Base-by-base conservation (phyloP, 2,888 invertebrate species). In the Orthosia gracilis region DNA sequence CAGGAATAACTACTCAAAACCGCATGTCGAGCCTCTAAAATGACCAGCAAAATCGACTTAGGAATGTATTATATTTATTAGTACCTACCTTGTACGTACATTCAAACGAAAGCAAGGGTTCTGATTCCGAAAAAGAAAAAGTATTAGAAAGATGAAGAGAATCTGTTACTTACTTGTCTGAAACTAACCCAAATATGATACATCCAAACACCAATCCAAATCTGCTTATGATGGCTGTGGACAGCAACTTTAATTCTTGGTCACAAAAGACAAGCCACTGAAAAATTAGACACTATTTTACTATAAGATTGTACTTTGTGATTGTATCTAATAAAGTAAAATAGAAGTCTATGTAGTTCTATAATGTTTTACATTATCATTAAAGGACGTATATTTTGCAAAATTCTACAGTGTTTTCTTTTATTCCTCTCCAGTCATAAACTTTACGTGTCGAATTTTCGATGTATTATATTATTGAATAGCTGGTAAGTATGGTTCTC, bases 231-330 rank as follows among this genome's bases (percentile, higher is more conserved):
- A 95, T 92, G 49, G 95, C 90, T 9, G 93, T 92, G 5, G 94
- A 93, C 18, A 95, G 79, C 52, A 94, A 78, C 82, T 92, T 92
- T 71, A 91, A 79, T 54, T 92, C 90, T 52, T 92, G 88, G 55
- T 94, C 94, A 79, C 96, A 96, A 81, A 93, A 94, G 55, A 95
- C 89, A 21, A 93, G 84, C 95, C 95, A 95, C 96, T 96, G 91
- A 70, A 86, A 84, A 78, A 69, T 62, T 69, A 68, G 9, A 13
- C n/a, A n/a, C 9, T 15, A 21, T 66, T 66, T 21, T 1, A 65
- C 7, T 55, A 4, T 21, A 23, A 23, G 13, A 23, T 23, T 23
- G 18, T 55, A n/a, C 12, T 64, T 64, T 3, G 15, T n/a, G 17
- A 52, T 52, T n/a, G 18, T 54, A 12, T 31, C 26, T 54, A 12